These are phyloP conservation scores for pig (Sus scrofa) DNA, from an alignment of 2,113 vertebrate species.

Conservation along the genomic window T2T-Sscrofa CM000826.6:122143001-122143500, in stretches of 20 bases:
- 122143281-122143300: background rate
- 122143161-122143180: background rate
- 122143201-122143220: background rate
- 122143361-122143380: background rate
- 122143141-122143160: constrained; percentile 18
- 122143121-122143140: background rate
- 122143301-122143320: background rate
- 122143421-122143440: background rate
- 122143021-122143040: background rate
- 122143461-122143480: background rate
- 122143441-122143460: background rate
- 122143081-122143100: background rate
- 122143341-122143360: background rate
- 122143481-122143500: background rate
- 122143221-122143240: background rate
- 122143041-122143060: background rate
- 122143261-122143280: background rate
- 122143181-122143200: background rate
- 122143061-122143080: background rate
- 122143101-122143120: background rate
- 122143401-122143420: background rate
- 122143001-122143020: background rate
- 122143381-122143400: background rate
- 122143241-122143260: background rate
- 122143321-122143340: background rate